Base-by-base conservation (phyloP, 2,888 invertebrate genomes). In the Drosophila hamatofila region DNA sequence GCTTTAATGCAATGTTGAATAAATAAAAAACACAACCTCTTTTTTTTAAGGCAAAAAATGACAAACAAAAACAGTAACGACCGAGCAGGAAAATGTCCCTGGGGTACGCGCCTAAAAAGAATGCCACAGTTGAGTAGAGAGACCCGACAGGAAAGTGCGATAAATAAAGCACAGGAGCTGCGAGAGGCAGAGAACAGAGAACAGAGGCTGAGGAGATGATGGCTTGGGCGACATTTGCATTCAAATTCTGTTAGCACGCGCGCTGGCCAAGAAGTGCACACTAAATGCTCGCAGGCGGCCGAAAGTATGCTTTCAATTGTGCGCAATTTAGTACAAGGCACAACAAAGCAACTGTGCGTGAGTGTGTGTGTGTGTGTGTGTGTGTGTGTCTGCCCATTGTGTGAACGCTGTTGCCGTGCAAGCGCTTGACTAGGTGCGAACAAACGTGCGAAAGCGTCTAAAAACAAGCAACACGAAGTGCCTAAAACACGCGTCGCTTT, bases 301-400 rank as follows among this genome's bases (percentile, higher is more conserved):
- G 75, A 80, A 88, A 82, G 86, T 83, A 81, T 78, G 90, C 89
- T 89, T 81, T 86, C 89, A 90, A 83, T 91, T 89, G 90, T 89
- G 76, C 78, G 77, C 84, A 88, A 84, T 88, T 90, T 90, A 81
- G 89, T 77, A 82, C 89, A 80, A 72, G 71, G 75, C 70, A 56
- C 77, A 71, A 80, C 86, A 70, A 80, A 74, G 73, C 55, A 41
- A 35, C 27, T 44, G 30, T 46, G 49, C 41, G 48, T 44, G 42
- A 8, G 44, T 25, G 25, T 41, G 57, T 55, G 57, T 37, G 44
- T 56, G 51, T 57, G 62, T 63, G 61, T 39, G 59, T 52, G 66
- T 64, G 62, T 52, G 59, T 66, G 66, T 68, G 61, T 74, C 46
- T 68, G 57, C 18, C 58, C 57, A 67, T 65, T 72, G 69, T 72